A percentile compares a stretch with the other conserved stretches of the same genome.
Evolutionary conservation across 2,888 invertebrate species (phyloP).

Genomic region (Caenorhabditis macrosperma): DNA sequence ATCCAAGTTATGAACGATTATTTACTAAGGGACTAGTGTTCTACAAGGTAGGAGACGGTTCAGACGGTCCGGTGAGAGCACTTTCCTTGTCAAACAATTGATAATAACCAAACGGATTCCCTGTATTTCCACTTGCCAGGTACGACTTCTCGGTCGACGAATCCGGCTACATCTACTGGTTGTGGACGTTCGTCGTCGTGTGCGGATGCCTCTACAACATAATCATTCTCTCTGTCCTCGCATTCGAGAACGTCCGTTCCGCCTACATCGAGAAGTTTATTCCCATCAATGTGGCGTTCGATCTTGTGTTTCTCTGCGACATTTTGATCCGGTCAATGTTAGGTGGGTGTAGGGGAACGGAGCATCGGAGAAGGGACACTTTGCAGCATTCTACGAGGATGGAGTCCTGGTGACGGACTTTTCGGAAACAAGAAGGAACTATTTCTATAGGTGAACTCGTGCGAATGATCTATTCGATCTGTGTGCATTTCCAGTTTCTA

Average conservation of each 20-base stretch:
- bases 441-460: slow-evolving; percentile 46
- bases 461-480: not conserved
- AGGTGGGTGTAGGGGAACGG: slow-evolving; percentile 55
- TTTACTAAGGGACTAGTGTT: too few relatives aligned
- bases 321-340: slow-evolving; percentile 70
- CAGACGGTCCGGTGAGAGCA: too few relatives aligned
- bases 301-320: slow-evolving; percentile 70
- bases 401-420: slow-evolving; percentile 49
- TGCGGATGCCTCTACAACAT: slow-evolving; percentile 67
- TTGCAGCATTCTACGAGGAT: slow-evolving; percentile 56
- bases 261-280: slow-evolving; percentile 58
- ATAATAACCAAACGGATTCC: too few relatives aligned
- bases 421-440: slow-evolving; percentile 39
- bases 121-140: too few relatives aligned
- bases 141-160: slow-evolving; percentile 51
- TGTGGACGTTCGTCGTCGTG: slow-evolving; percentile 64
- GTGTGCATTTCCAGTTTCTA: slow-evolving; percentile 28
- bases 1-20: too few relatives aligned
- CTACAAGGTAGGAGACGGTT: too few relatives aligned
- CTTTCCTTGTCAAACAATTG: too few relatives aligned
- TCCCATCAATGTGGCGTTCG: slow-evolving; percentile 67
- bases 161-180: slow-evolving; percentile 59
- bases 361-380: not conserved
- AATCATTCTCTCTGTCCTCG: slow-evolving; percentile 59
- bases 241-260: slow-evolving; percentile 59